phyloP scores from a whole-genome alignment of 2,797 vertebrate genomes.

The Hipposideros larvatus region DNA sequence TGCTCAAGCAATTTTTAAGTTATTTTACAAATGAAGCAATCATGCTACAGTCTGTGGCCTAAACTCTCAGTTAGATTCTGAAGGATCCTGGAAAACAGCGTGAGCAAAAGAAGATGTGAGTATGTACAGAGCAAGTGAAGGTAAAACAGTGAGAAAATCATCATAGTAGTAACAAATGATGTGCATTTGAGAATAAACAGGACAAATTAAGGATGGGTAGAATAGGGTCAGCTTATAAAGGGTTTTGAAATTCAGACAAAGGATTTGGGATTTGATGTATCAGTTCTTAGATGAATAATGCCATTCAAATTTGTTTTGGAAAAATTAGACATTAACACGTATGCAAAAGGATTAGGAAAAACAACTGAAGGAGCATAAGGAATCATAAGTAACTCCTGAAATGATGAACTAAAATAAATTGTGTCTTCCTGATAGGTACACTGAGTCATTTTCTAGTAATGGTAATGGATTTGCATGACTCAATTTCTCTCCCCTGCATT shows the following conservation, averaged over 20 bases:
- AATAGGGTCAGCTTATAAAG: background rate
- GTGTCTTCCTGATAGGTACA: background rate
- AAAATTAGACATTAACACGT: background rate
- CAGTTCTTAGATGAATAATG: background rate
- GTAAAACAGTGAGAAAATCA: background rate
- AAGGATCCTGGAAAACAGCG: background rate
- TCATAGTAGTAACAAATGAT: background rate
- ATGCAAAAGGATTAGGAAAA: background rate
- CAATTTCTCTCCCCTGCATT: background rate
- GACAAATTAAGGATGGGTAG: background rate
- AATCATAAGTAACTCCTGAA: background rate
- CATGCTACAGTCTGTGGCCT: background rate
- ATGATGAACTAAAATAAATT: conserved; percentile 14
- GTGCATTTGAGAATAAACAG: background rate
- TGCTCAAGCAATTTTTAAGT: background rate
- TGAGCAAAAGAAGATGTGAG: background rate
- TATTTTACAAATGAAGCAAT: background rate
- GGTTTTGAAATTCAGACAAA: conserved; percentile 32
- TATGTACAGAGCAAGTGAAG: background rate
- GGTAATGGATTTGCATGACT: background rate
- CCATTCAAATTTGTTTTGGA: background rate
- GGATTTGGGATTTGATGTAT: background rate
- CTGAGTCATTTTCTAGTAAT: background rate
- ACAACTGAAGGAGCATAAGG: background rate
- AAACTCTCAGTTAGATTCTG: background rate